A percentile compares a stretch with the other conserved stretches of the same genome.
Conservation (phyloP, 2,797 vertebrate species). For the Avahi laniger region DNA sequence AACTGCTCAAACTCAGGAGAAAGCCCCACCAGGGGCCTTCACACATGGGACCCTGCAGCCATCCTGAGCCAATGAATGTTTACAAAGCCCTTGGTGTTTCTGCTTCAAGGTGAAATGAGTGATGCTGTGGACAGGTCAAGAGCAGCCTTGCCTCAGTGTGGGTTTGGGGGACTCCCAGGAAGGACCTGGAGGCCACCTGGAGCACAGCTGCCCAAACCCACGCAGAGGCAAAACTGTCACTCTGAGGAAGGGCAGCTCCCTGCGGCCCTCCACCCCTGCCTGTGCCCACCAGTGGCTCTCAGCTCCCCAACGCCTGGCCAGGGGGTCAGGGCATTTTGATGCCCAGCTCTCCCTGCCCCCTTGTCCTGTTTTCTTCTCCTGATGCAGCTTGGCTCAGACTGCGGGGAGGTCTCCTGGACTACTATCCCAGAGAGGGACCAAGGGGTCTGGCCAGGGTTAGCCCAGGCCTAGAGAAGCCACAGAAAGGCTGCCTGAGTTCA, state of each 20-base stretch:
- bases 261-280: accelerated
- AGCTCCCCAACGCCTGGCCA: accelerated
- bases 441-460: neutral
- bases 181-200: neutral
- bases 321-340: too few species aligned
- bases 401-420: neutral
- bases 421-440: neutral
- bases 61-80: too few species aligned
- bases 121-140: neutral
- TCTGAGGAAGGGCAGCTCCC: too few species aligned
- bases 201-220: neutral
- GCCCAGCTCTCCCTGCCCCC: neutral
- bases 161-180: neutral
- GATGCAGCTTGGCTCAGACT: neutral
- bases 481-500: too few species aligned
- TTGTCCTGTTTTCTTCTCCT: neutral
- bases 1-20: neutral
- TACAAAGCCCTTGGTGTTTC: neutral
- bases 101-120: neutral
- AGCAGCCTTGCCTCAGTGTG: neutral
- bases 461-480: neutral
- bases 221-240: too few species aligned
- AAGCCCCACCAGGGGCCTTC: neutral
- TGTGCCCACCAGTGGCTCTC: too few species aligned
- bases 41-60: accelerated